Evolutionary conservation across 2,113 vertebrate genomes (phyloP), one percentile per base, ranked within the genome.

Genomic region (Archocentrus centrarchus): DNA sequence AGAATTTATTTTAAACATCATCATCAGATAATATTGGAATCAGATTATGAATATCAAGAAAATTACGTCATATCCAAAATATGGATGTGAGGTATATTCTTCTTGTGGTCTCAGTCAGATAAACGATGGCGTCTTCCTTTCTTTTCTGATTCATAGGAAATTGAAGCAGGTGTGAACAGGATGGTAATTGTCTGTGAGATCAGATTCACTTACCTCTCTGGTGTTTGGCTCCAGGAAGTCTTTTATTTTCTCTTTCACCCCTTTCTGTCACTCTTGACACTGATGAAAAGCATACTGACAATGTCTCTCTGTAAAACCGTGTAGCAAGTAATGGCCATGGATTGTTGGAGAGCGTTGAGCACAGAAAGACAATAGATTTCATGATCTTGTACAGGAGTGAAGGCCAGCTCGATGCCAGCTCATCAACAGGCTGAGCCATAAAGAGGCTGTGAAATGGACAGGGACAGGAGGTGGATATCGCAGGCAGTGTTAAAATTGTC

Each of bases 271-370:
- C 59, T 11, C 53, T 73, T 73, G 88, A 89, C 77, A 70, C 75
- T 88, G 91, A 93, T 55, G 76, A 85, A 93, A 35, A 81, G 82
- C 11, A 32, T 90, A 91, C 91, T 81, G 92, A 92, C 88, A 76
- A 63, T 11, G 17, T 70, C 86, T 77, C 79, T 87, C 79, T 79
- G 66, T 59, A 14, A 63, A 59, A 82, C 77, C 5, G 81, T 81
- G 88, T 83, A 82, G 82, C 85, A 76, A 90, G 85, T 87, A 86
- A 92, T 89, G 81, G 66, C 66, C 58, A 87, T 88, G 39, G 88
- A 91, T 91, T 81, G 62, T 73, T n/a, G 82, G 44, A 53, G 68
- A 0, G 0, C 27, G 6, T 53, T 73, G 47, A 73, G 27, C 78
- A 81, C 77, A 75, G 75, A 84, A 81, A 91, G 79, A 73, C 70